phyloP scores from a whole-genome alignment of 2,888 invertebrate genomes.

The Himalopsyche japonica region DNA sequence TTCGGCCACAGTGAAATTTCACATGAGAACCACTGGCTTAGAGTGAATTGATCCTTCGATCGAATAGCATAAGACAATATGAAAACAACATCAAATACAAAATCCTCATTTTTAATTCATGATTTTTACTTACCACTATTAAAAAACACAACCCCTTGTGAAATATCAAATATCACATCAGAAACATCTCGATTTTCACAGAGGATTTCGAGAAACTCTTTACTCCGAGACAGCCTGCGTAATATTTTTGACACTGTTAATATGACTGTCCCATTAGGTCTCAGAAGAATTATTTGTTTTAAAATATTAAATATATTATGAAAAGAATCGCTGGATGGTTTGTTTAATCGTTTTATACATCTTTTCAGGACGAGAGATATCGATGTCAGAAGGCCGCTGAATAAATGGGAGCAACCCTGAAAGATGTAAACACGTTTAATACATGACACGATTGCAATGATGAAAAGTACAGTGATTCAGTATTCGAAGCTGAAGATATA shows the following conservation, averaged over 20 bases:
- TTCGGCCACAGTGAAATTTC: too few relatives aligned
- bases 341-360: slow-evolving; percentile 9
- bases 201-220: slow-evolving; percentile 42
- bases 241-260: slow-evolving; percentile 44
- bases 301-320: slow-evolving; percentile 43
- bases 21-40: too few relatives aligned
- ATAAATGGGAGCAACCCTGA: slow-evolving; percentile 51
- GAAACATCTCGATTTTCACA: slow-evolving; percentile 46
- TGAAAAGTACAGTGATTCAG: too few relatives aligned
- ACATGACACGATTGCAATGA: too few relatives aligned
- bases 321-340: slow-evolving; percentile 3
- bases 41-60: too few relatives aligned
- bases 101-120: too few relatives aligned
- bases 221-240: slow-evolving; percentile 41
- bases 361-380: slow-evolving; percentile 42
- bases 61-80: too few relatives aligned
- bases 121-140: slow-evolving; percentile 49
- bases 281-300: slow-evolving; percentile 46
- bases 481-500: too few relatives aligned
- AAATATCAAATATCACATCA: slow-evolving; percentile 52
- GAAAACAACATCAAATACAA: too few relatives aligned
- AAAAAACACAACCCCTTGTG: slow-evolving; percentile 54
- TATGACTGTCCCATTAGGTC: slow-evolving; percentile 48
- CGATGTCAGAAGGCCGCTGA: slow-evolving; percentile 49
- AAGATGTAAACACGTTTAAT: slow-evolving; percentile 39